A percentile compares a stretch with the other conserved stretches of the same genome.
Evolutionary conservation across 2,113 vertebrate species (phyloP).

Genomic region (Urocitellus parryii): DNA sequence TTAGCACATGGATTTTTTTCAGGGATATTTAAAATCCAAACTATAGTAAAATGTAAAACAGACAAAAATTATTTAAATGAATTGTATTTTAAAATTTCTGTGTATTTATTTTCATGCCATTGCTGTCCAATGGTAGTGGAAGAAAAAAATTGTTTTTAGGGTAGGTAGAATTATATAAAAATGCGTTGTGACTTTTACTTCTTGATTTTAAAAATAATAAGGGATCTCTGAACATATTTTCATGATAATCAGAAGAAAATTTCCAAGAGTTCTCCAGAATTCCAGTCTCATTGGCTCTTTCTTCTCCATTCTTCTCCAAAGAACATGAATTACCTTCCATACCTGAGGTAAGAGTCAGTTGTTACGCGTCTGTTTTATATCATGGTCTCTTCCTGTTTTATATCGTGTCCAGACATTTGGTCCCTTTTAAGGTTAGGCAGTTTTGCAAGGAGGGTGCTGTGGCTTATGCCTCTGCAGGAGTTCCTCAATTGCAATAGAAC

Average conservation of each 20-base stretch:
- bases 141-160: constrained; percentile 24
- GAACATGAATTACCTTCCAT: background rate
- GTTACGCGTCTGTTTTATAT: background rate
- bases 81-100: background rate
- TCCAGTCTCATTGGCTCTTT: background rate
- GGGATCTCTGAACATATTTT: background rate
- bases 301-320: background rate
- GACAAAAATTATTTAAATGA: background rate
- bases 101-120: background rate
- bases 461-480: background rate
- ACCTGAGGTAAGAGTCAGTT: background rate
- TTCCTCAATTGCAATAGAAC: background rate
- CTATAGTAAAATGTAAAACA: background rate
- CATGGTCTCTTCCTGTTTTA: background rate
- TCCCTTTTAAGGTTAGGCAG: background rate
- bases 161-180: constrained; percentile 22
- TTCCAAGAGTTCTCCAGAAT: background rate
- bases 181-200: background rate
- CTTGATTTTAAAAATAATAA: background rate
- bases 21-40: background rate
- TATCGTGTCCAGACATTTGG: background rate
- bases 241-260: background rate
- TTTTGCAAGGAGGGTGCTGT: background rate
- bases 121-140: background rate
- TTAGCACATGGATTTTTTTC: background rate